phyloP scores from a whole-genome alignment of 2,113 vertebrate genomes.

The Ranitomeya variabilis region DNA sequence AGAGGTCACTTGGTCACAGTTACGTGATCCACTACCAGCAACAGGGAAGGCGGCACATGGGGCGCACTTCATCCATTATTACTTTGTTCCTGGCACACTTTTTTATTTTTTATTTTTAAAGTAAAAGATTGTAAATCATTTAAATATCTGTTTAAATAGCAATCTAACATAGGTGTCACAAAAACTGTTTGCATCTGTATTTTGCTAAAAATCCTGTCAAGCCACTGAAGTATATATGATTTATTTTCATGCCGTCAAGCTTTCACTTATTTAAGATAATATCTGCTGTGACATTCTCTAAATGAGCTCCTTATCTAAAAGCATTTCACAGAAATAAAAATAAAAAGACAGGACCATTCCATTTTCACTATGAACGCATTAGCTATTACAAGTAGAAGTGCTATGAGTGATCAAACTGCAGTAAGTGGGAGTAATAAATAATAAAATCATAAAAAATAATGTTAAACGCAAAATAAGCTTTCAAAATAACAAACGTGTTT shows the following conservation, averaged over 20 bases:
- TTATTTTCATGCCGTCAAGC: background rate
- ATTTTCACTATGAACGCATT: background rate
- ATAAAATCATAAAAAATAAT: background rate
- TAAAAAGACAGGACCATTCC: background rate
- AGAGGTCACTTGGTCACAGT: no score
- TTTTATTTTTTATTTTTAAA: no score
- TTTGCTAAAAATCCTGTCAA: background rate
- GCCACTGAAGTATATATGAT: slow-evolving; percentile 7
- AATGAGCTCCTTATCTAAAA: slow-evolving; percentile 17
- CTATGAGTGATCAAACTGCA: background rate
- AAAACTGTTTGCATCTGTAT: background rate
- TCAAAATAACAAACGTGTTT: background rate
- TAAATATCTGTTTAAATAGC: background rate
- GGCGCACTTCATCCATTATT: no score
- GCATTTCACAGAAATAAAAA: slow-evolving; percentile 2
- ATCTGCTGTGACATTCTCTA: slow-evolving; percentile 2
- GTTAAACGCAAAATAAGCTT: background rate
- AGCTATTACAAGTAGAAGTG: background rate
- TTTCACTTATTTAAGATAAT: slow-evolving; percentile 10
- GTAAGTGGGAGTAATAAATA: background rate
- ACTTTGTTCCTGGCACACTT: no score
- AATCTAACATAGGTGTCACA: background rate
- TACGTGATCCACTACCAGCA: no score
- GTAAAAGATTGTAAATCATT: background rate
- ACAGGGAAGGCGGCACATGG: no score